Percentiles rank a stretch among this genome's conserved stretches.
Evolutionary conservation across 2,888 invertebrate species (phyloP).

Genomic region (Liodrosophila aerea): DNA sequence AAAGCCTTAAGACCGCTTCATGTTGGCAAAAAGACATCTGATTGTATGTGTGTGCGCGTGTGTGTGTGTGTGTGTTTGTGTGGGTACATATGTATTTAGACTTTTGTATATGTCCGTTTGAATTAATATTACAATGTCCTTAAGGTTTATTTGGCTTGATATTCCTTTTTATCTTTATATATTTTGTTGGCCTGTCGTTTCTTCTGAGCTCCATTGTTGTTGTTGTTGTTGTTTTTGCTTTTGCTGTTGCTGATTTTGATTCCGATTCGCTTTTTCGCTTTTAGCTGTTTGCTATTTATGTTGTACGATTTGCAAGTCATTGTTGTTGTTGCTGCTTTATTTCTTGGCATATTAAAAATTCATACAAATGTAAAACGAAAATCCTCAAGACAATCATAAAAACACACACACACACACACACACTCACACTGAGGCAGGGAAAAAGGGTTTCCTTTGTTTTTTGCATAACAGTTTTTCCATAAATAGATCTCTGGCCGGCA

Average conservation of each 20-base stretch:
- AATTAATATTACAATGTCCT: conserved; percentile 78
- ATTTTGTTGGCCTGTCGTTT: conserved; percentile 36
- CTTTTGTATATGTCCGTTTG: conserved; percentile 74
- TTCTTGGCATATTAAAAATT: conserved; percentile 72
- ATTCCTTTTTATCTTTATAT: conserved; percentile 72
- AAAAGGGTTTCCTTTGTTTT: conserved; percentile 40
- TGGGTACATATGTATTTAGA: conserved; percentile 41
- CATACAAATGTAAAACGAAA: conserved; percentile 75
- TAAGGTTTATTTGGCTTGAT: conserved; percentile 76
- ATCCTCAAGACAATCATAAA: conserved; percentile 78
- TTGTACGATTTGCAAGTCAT: conserved; percentile 16
- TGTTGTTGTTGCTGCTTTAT: conserved; percentile 43
- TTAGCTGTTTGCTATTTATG: conserved; percentile 74
- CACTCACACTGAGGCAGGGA: not conserved
- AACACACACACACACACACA: conserved; percentile 19
- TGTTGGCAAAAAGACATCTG: conserved; percentile 29
- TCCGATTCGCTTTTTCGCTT: conserved; percentile 62
- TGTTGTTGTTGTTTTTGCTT: conserved; percentile 14
- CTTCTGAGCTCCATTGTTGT: conserved; percentile 15
- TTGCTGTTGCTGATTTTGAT: conserved; percentile 52
- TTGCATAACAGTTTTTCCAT: conserved; percentile 24
- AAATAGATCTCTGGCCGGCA: conserved; percentile 36
- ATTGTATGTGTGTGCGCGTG: not conserved
- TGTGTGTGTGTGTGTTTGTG: conserved; percentile 5
- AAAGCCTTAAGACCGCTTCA: conserved; percentile 42